phyloP scores from a whole-genome alignment of 1,140 invertebrate species.

The Drosophila lini region DNA sequence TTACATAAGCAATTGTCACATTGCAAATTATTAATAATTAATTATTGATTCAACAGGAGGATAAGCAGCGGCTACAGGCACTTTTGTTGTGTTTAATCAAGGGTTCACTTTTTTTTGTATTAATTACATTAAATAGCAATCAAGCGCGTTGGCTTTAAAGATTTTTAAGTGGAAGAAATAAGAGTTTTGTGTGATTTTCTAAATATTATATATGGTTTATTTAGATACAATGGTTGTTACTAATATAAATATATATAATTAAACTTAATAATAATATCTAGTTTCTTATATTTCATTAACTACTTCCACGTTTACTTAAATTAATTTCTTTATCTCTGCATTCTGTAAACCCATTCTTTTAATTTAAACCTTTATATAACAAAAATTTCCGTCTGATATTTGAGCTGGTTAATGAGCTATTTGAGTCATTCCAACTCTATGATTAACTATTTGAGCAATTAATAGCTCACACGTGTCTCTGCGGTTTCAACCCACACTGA shows the following conservation, averaged over 20 bases:
- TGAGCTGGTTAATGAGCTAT: constrained; percentile 6
- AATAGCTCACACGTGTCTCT: constrained; percentile 25
- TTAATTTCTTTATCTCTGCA: not conserved
- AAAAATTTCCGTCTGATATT: not conserved
- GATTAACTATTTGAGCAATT: constrained; percentile 27
- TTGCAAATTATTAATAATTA: constrained; percentile 42
- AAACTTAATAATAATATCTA: too few species aligned
- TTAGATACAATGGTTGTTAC: not conserved
- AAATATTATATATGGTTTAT: too few species aligned
- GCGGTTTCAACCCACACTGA: not conserved
- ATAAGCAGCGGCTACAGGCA: not conserved
- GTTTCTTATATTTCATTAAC: not conserved
- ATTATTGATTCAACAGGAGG: constrained; percentile 24
- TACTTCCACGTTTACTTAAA: not conserved
- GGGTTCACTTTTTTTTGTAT: not conserved
- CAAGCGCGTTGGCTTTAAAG: not conserved
- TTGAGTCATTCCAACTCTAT: constrained; percentile 8
- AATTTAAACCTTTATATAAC: not conserved
- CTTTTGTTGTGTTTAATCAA: constrained; percentile 1
- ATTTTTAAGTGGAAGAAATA: not conserved
- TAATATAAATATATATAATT: not conserved
- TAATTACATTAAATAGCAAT: constrained; percentile 1
- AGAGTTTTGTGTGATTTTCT: not conserved
- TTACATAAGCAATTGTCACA: constrained; percentile 29
- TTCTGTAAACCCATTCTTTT: not conserved